These are phyloP conservation scores for Brachionus rubens DNA, from an alignment of 1,140 invertebrate genomes.

Conservation along the genomic window DNA sequence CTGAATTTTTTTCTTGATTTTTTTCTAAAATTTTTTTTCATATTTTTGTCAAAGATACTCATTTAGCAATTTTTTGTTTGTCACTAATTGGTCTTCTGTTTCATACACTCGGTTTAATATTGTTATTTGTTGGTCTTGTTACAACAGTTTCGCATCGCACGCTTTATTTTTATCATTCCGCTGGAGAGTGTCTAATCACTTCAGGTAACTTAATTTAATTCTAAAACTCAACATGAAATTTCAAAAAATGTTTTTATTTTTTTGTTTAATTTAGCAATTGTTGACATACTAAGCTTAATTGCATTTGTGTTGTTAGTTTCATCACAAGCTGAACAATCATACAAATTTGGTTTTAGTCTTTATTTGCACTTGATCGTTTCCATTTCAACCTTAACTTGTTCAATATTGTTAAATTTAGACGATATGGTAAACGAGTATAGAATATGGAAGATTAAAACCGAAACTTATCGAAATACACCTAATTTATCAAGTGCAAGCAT, in stretches of 20 bases:
- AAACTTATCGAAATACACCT: background rate
- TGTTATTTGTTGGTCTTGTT: constrained; percentile 47
- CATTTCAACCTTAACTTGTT: background rate
- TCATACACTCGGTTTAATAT: constrained; percentile 40
- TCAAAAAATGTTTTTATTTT: background rate
- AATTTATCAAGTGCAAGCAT: background rate
- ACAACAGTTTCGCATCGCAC: constrained; percentile 41
- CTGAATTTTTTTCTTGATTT: too few relatives aligned
- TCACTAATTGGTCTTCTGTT: constrained; percentile 47
- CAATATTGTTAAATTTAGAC: constrained; percentile 22
- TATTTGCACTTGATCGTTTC: constrained; percentile 4
- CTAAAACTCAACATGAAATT: background rate
- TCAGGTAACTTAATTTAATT: constrained; percentile 17
- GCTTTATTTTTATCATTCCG: constrained; percentile 49
- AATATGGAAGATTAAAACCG: constrained; percentile 38
- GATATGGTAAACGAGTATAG: constrained; percentile 37
- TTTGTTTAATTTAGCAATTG: background rate
- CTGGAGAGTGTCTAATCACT: constrained; percentile 47
- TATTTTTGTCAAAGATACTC: constrained; percentile 48
- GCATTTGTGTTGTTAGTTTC: constrained; percentile 35
- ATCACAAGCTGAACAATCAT: constrained; percentile 10
- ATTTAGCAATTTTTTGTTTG: constrained; percentile 47
- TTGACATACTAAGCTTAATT: background rate
- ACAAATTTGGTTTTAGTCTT: constrained; percentile 11
- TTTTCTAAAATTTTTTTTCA: background rate